These are phyloP conservation scores for Catostylus mosaicus DNA, from an alignment of 30 jellyfish, hydroid and myxozoan genomes.

Conservation along the genomic window DNA sequence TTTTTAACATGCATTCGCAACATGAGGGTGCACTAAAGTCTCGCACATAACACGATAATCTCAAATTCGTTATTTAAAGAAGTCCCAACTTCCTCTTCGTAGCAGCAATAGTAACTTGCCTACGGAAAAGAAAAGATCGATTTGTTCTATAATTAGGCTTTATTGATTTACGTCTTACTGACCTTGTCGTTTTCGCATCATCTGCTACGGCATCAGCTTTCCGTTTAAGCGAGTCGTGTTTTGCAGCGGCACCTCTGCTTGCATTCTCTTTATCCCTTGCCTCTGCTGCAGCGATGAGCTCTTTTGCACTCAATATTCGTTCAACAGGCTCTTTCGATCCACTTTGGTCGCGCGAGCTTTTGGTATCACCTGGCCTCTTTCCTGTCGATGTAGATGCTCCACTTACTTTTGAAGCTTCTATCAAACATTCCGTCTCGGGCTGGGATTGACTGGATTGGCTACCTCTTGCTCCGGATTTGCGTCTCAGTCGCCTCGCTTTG, in stretches of 20 bases:
- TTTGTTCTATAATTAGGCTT: constrained; percentile 43
- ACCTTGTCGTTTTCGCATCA: constrained; percentile 53
- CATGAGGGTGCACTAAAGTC: too few species aligned
- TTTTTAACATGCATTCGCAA: too few species aligned
- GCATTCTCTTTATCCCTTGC: constrained; percentile 49
- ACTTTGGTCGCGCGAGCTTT: background rate
- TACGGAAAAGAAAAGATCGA: constrained; percentile 63
- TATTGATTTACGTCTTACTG: constrained; percentile 64
- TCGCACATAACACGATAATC: background rate
- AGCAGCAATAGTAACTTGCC: constrained; percentile 59
- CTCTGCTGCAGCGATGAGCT: constrained; percentile 83
- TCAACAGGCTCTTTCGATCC: constrained; percentile 15
- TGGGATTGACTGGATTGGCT: constrained; percentile 42
- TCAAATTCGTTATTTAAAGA: background rate
- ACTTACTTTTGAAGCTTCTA: background rate
- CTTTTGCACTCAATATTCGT: constrained; percentile 31
- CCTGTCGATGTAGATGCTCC: constrained; percentile 7
- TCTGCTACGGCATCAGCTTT: constrained; percentile 61
- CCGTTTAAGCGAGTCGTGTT: constrained; percentile 58
- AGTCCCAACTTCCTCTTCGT: constrained; percentile 47
- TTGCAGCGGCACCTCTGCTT: background rate
- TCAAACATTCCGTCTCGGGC: constrained; percentile 19
- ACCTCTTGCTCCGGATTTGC: constrained; percentile 58
- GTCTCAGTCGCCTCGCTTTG: constrained; percentile 66
- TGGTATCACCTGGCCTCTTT: constrained; percentile 9